Percentiles rank a stretch among this genome's conserved stretches.
Conservation (phyloP, 23 tunicate genomes). For the Botrylloides violaceus region DNA sequence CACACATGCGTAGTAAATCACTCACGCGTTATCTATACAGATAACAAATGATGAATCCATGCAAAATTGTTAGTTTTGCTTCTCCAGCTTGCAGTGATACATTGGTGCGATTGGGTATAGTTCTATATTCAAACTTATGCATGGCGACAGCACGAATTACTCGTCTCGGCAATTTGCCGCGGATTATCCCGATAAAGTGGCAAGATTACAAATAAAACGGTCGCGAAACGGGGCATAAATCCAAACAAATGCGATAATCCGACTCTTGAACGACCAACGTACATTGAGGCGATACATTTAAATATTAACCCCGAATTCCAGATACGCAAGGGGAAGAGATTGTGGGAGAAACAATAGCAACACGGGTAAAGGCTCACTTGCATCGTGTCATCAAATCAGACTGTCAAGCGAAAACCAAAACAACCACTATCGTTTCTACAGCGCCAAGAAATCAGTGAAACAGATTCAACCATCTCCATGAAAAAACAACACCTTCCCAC, state of each 20-base stretch:
- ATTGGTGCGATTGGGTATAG: too few relatives aligned
- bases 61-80: too few relatives aligned
- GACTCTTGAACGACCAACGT: background rate
- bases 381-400: background rate
- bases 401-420: too few relatives aligned
- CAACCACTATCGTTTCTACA: too few relatives aligned
- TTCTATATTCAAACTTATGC: too few relatives aligned
- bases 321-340: background rate
- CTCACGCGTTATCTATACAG: too few relatives aligned
- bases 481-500: too few relatives aligned
- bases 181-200: background rate
- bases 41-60: too few relatives aligned
- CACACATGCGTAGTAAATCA: too few relatives aligned
- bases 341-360: background rate
- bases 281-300: background rate
- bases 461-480: too few relatives aligned
- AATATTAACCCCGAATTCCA: background rate
- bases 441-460: too few relatives aligned
- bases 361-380: background rate
- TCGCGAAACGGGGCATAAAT: conserved; percentile 1
- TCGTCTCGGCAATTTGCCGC: conserved; percentile 1
- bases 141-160: background rate
- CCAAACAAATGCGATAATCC: conserved; percentile 1
- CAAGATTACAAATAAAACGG: background rate
- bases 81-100: too few relatives aligned